These are phyloP conservation scores for Narcine bancroftii DNA, from an alignment of 2,113 vertebrate species.

Conservation along the genomic window DNA sequence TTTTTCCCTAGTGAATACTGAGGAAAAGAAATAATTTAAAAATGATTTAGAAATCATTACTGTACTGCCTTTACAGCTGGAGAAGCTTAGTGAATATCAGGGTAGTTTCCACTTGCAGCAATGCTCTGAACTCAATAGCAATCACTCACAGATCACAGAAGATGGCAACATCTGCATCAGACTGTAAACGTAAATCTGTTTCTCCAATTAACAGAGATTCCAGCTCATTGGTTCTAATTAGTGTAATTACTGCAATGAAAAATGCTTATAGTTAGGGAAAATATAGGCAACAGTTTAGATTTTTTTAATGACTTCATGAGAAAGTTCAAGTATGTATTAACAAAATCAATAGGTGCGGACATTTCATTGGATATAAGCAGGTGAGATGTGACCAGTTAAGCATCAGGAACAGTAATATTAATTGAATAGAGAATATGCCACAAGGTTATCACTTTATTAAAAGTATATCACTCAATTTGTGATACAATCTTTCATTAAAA, in stretches of 20 bases:
- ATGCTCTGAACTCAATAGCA: background rate
- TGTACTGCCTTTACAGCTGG: background rate
- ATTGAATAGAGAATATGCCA: background rate
- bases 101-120: background rate
- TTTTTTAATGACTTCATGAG: background rate
- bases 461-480: background rate
- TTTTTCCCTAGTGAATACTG: too few relatives aligned
- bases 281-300: background rate
- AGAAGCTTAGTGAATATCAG: background rate
- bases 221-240: background rate
- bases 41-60: too few relatives aligned
- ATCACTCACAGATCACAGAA: background rate
- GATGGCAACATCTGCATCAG: background rate
- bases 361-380: slow-evolving; percentile 7
- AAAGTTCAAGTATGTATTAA: slow-evolving; percentile 5
- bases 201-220: background rate
- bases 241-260: background rate
- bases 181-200: background rate
- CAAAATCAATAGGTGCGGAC: background rate
- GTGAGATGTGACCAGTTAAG: background rate
- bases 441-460: background rate
- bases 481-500: background rate
- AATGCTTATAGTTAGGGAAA: background rate
- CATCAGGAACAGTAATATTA: background rate
- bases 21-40: too few relatives aligned